Percentiles rank a stretch among this genome's conserved stretches.
These are phyloP conservation scores for Agapostemon virescens DNA, from an alignment of 2,888 invertebrate species.

Conservation along the genomic window DNA sequence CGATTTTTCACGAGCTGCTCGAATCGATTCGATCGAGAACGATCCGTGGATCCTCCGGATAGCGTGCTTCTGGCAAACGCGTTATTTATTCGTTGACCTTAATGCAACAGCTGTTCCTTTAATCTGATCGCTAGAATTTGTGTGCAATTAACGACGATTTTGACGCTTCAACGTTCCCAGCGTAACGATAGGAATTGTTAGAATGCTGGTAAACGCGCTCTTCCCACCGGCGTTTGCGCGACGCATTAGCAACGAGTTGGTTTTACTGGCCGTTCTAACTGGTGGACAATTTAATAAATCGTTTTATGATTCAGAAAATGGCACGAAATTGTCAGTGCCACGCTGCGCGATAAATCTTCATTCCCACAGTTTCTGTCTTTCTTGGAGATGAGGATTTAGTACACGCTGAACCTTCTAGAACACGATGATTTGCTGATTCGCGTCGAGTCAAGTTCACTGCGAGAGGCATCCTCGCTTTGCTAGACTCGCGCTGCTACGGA, in stretches of 20 bases:
- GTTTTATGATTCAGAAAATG: neutral
- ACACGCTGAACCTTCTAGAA: neutral
- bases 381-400: conserved; percentile 7
- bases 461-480: neutral
- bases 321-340: neutral
- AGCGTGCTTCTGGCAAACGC: too few species aligned
- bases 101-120: too few species aligned
- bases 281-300: neutral
- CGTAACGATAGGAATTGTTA: too few species aligned
- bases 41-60: too few species aligned
- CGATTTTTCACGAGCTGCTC: neutral
- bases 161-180: too few species aligned
- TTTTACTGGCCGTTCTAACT: neutral
- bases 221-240: neutral
- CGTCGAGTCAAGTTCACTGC: neutral
- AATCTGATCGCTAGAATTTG: too few species aligned
- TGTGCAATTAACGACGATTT: too few species aligned
- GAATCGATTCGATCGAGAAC: too few species aligned
- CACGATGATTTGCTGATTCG: neutral
- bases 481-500: neutral
- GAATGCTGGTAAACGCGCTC: neutral
- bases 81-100: too few species aligned
- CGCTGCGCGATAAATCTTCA: neutral
- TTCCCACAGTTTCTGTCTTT: neutral
- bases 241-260: neutral